These are phyloP conservation scores for Nematolebias whitei DNA, from an alignment of 2,113 vertebrate species.

Conservation along the genomic window DNA sequence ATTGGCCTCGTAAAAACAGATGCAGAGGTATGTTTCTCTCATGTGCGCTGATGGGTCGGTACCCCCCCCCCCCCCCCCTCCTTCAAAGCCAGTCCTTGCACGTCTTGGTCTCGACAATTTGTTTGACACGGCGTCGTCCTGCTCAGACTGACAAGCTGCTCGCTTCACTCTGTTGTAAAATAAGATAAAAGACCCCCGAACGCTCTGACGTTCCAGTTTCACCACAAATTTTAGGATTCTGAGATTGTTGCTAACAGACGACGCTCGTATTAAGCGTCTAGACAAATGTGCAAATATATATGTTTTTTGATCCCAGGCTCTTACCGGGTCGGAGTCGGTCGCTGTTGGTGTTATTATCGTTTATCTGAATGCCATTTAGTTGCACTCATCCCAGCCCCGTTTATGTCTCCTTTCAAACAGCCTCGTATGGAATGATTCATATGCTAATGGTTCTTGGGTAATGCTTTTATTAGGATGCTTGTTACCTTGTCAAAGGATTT, in stretches of 20 bases:
- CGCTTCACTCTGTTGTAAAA: constrained; percentile 24
- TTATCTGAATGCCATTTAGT: constrained; percentile 43
- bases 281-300: constrained; percentile 49
- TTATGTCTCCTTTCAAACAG: constrained; percentile 33
- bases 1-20: constrained; percentile 78
- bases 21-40: constrained; percentile 77
- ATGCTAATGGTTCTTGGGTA: constrained; percentile 65
- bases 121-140: constrained; percentile 43
- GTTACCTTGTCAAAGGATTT: constrained; percentile 72
- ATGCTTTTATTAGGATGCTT: constrained; percentile 73
- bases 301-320: constrained; percentile 29
- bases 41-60: constrained; percentile 62
- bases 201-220: constrained; percentile 38
- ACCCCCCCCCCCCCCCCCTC: constrained; percentile 35
- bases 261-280: constrained; percentile 51
- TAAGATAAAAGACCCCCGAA: constrained; percentile 31
- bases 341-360: constrained; percentile 54
- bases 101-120: constrained; percentile 70
- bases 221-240: constrained; percentile 51
- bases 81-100: constrained; percentile 66
- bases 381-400: constrained; percentile 25
- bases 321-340: constrained; percentile 2
- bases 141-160: constrained; percentile 29
- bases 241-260: constrained; percentile 31
- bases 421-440: constrained; percentile 64